A percentile compares a stretch with the other conserved stretches of the same genome.
Conservation (phyloP, 2,888 invertebrate species). For the Napeogenes sylphis region DNA sequence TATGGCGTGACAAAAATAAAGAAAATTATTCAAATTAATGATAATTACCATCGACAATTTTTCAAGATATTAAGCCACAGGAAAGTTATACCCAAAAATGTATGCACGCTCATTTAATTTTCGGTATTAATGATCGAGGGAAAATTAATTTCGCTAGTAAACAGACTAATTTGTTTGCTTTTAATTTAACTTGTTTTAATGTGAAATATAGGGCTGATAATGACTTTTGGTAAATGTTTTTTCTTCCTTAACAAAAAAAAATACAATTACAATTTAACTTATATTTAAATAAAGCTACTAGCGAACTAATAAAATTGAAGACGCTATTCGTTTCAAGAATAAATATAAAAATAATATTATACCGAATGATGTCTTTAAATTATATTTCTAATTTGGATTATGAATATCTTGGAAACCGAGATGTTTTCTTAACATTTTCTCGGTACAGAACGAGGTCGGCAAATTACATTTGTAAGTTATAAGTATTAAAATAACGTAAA, state of each 20-base stretch:
- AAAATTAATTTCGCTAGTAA: slow-evolving; percentile 13
- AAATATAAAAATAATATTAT: not conserved
- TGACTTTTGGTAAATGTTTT: too few relatives aligned
- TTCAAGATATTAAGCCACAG: slow-evolving; percentile 4
- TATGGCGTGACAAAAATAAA: slow-evolving; percentile 43
- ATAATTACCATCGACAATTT: not conserved
- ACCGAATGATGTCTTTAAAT: not conserved
- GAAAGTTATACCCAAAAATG: not conserved
- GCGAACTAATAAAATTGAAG: too few relatives aligned
- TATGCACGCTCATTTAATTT: slow-evolving; percentile 22
- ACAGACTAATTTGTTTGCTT: slow-evolving; percentile 8
- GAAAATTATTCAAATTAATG: slow-evolving; percentile 35
- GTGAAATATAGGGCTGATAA: too few relatives aligned
- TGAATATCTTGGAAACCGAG: slow-evolving; percentile 3
- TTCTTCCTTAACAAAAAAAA: too few relatives aligned
- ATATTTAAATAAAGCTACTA: too few relatives aligned
- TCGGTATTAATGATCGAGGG: slow-evolving; percentile 8
- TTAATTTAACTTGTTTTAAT: slow-evolving; percentile 1
- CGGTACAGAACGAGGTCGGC: slow-evolving; percentile 16
- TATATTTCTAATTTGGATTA: not conserved
- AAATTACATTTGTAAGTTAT: slow-evolving; percentile 55
- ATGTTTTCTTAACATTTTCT: slow-evolving; percentile 18
- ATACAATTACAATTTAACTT: too few relatives aligned
- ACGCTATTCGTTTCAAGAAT: too few relatives aligned
- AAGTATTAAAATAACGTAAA: slow-evolving; percentile 73